phyloP scores from a whole-genome alignment of 1,140 invertebrate genomes.

The Atta texana region DNA sequence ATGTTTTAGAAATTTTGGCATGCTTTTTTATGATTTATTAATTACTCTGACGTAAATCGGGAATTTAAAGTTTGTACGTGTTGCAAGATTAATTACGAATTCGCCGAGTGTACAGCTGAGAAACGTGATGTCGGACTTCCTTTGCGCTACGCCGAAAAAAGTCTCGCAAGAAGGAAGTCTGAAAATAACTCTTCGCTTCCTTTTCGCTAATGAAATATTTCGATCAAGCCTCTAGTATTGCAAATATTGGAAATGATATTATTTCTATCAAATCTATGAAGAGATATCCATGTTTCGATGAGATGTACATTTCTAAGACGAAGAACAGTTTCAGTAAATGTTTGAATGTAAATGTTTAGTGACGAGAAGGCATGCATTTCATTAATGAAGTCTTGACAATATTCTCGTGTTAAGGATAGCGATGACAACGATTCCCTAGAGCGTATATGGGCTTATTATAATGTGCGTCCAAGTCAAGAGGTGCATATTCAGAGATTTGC shows the following conservation, averaged over 20 bases:
- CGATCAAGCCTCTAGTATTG: neutral
- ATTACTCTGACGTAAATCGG: constrained; percentile 46
- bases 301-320: neutral
- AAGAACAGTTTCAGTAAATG: neutral
- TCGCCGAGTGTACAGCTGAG: constrained; percentile 15
- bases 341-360: neutral
- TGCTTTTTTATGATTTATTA: constrained; percentile 67
- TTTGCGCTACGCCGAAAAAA: constrained; percentile 21
- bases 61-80: constrained; percentile 13
- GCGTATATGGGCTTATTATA: neutral
- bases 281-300: neutral
- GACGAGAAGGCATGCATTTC: neutral
- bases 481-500: constrained; percentile 17
- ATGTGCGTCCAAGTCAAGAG: neutral
- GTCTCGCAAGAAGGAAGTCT: neutral
- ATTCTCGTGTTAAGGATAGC: constrained; percentile 22
- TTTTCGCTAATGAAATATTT: constrained; percentile 5
- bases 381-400: constrained; percentile 7
- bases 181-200: neutral
- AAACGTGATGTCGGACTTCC: constrained; percentile 48
- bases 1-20: too few relatives aligned
- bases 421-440: constrained; percentile 31
- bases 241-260: constrained; percentile 18
- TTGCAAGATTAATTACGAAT: constrained; percentile 61
- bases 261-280: neutral